Percentiles rank a stretch among this genome's conserved stretches.
Evolutionary conservation across 2,797 vertebrate genomes (phyloP).

Genomic region (Ctenopoma multispine): DNA sequence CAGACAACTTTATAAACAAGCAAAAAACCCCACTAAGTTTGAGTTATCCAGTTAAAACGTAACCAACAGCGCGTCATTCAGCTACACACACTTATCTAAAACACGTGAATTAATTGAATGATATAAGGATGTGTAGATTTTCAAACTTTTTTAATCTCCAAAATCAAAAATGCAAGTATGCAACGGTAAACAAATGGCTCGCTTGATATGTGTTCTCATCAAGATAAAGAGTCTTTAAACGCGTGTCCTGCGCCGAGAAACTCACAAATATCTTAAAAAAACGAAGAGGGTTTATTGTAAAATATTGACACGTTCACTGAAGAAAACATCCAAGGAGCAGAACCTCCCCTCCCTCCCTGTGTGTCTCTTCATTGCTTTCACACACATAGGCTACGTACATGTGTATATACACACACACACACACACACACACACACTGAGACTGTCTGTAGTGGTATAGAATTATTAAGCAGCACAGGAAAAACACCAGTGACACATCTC

Average conservation of each 20-base stretch:
- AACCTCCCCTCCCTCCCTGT: constrained; percentile 57
- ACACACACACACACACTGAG: constrained; percentile 12
- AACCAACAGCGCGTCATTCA: neutral
- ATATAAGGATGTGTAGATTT: neutral
- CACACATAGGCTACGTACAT: constrained; percentile 27
- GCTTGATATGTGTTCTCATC: neutral
- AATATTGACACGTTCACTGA: constrained; percentile 49
- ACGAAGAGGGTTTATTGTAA: constrained; percentile 15
- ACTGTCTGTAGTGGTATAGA: constrained; percentile 41
- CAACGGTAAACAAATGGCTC: constrained; percentile 5
- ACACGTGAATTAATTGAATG: constrained; percentile 27
- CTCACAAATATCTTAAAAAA: neutral
- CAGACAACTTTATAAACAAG: neutral
- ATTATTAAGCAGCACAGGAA: constrained; percentile 37
- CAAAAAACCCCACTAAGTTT: neutral
- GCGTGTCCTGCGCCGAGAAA: neutral
- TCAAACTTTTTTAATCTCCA: neutral
- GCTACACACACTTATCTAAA: neutral
- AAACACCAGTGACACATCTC: constrained; percentile 12
- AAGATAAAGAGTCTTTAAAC: neutral
- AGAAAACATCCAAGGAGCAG: constrained; percentile 47
- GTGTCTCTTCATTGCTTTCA: no score
- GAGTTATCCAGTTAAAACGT: neutral
- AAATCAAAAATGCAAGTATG: neutral
- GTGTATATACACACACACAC: constrained; percentile 5